These are phyloP conservation scores for Columba guinea DNA, from an alignment of 2,797 vertebrate genomes.

Conservation along the genomic window DNA sequence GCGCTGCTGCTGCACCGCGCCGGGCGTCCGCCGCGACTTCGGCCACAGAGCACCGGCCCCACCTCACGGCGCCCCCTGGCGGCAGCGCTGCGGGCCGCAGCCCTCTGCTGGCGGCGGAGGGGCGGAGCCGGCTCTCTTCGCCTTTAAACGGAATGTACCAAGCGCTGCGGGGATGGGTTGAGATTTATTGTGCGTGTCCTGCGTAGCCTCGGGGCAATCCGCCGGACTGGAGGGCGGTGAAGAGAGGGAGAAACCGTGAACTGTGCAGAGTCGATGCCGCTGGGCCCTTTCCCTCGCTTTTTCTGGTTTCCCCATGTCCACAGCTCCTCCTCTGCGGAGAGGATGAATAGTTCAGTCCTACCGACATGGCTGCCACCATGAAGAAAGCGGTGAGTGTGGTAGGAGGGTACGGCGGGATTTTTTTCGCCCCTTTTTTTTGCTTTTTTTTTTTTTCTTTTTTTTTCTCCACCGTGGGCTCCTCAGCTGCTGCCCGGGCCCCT, in stretches of 20 bases:
- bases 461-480: rapidly evolving
- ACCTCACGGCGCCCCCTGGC: not conserved
- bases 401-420: rapidly evolving
- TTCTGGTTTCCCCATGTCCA: rapidly evolving
- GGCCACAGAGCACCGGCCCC: no score
- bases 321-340: not conserved
- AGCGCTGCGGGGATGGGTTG: rapidly evolving
- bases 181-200: rapidly evolving
- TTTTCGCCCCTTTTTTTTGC: no score
- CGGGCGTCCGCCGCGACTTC: no score
- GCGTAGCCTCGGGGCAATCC: rapidly evolving
- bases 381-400: constrained; percentile 83
- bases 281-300: rapidly evolving
- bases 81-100: not conserved
- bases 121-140: rapidly evolving
- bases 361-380: constrained; percentile 86
- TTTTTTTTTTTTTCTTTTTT: no score
- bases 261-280: rapidly evolving
- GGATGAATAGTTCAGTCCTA: not conserved
- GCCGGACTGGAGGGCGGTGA: rapidly evolving
- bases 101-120: rapidly evolving
- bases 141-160: not conserved
- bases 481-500: not conserved
- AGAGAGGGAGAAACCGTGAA: rapidly evolving
- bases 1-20: not conserved